Evolutionary conservation across 2,888 invertebrate genomes (phyloP).

Genomic region (Metellina segmentata): DNA sequence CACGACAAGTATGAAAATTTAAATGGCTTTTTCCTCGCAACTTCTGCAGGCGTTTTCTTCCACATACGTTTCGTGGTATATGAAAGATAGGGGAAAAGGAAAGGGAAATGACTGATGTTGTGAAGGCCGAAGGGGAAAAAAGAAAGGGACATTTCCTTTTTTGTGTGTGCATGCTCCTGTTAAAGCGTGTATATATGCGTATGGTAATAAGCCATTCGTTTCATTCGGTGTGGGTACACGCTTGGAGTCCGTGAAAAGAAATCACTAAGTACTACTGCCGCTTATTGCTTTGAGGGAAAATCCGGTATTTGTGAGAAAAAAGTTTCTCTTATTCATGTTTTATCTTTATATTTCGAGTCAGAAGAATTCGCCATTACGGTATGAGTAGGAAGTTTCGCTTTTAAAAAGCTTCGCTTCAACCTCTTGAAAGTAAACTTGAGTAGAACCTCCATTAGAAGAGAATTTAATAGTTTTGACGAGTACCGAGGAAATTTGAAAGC

Average conservation of each 20-base stretch:
- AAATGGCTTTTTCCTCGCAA: constrained; percentile 49
- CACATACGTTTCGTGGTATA: neutral
- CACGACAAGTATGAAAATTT: constrained; percentile 59
- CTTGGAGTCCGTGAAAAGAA: neutral
- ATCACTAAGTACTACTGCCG: constrained; percentile 27
- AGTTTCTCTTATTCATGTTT: neutral
- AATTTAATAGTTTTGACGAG: neutral
- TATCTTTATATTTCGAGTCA: neutral
- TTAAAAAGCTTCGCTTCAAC: neutral
- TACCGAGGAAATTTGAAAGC: neutral
- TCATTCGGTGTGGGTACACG: too few species aligned
- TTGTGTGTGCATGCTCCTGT: neutral
- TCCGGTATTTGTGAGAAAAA: neutral
- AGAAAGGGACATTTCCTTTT: neutral
- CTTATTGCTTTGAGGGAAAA: constrained; percentile 31
- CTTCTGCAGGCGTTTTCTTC: neutral
- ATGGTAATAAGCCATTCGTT: neutral
- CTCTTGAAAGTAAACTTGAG: neutral
- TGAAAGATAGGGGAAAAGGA: neutral
- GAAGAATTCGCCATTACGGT: neutral
- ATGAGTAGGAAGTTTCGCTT: neutral
- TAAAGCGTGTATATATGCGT: neutral
- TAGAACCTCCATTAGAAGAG: neutral
- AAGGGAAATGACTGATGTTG: neutral
- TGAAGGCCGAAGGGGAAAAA: neutral